phyloP scores from a whole-genome alignment of 2,888 invertebrate genomes.

The Spicauda simplicius region DNA sequence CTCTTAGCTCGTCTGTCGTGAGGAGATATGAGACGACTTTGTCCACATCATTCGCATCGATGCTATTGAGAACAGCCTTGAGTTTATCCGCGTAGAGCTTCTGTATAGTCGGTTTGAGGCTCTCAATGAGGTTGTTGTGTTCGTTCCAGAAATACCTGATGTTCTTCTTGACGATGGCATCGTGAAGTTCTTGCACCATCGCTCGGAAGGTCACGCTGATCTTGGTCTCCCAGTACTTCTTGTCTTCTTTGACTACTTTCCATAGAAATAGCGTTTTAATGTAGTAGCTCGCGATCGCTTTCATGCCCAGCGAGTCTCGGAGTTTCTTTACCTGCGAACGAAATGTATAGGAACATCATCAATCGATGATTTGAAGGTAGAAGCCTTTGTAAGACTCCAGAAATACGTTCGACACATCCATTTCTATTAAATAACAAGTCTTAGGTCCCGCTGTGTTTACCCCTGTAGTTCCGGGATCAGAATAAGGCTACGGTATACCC shows the following conservation, averaged over 20 bases:
- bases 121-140: slow-evolving; percentile 64
- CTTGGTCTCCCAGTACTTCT: slow-evolving; percentile 66
- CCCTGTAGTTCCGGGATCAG: too few relatives aligned
- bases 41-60: slow-evolving; percentile 63
- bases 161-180: slow-evolving; percentile 56
- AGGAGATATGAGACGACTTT: slow-evolving; percentile 56
- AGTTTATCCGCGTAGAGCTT: slow-evolving; percentile 63
- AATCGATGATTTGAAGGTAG: too few relatives aligned
- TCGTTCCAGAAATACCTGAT: slow-evolving; percentile 73
- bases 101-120: slow-evolving; percentile 58
- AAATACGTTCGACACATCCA: too few relatives aligned
- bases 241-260: slow-evolving; percentile 62
- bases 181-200: slow-evolving; percentile 65
- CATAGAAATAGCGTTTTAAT: slow-evolving; percentile 84
- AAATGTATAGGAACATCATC: too few relatives aligned
- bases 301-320: slow-evolving; percentile 71
- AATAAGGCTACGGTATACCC: too few relatives aligned
- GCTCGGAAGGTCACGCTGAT: slow-evolving; percentile 58
- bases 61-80: slow-evolving; percentile 62
- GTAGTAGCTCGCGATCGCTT: slow-evolving; percentile 82
- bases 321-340: slow-evolving; percentile 76
- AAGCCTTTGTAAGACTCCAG: too few relatives aligned
- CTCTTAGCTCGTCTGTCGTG: slow-evolving; percentile 55
- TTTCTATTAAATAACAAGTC: too few relatives aligned
- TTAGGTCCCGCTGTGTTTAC: too few relatives aligned